Percentiles rank a stretch among this genome's conserved stretches.
Conservation (phyloP, 2,113 vertebrate genomes). For the Panthera tigris region DNA sequence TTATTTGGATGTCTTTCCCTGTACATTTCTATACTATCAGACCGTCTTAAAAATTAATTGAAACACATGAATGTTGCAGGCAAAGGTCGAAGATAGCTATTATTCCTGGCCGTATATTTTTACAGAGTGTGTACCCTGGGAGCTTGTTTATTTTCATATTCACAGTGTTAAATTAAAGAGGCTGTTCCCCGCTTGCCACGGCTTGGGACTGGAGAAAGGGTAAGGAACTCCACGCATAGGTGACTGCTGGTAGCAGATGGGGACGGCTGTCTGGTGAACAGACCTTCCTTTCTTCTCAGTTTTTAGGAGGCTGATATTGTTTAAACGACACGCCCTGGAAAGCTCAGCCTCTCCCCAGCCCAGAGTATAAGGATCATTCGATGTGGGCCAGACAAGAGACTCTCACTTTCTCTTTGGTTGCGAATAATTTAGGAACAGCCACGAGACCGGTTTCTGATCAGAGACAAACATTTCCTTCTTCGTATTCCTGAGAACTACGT, state of each 20-base stretch:
- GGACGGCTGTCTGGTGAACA: background rate
- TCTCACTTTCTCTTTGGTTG: background rate
- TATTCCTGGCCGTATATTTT: background rate
- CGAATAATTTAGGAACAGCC: background rate
- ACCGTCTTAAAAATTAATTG: background rate
- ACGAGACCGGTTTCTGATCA: background rate
- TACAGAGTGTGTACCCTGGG: background rate
- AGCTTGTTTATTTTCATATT: background rate
- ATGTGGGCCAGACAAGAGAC: background rate
- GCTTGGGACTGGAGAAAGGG: background rate
- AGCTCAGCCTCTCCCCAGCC: background rate
- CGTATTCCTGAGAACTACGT: background rate
- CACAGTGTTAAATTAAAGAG: background rate
- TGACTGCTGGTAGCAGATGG: background rate
- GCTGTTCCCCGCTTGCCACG: background rate
- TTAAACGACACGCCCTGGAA: background rate
- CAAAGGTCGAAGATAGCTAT: background rate
- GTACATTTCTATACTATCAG: background rate
- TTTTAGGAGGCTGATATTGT: background rate
- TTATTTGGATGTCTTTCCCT: background rate
- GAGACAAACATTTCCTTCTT: background rate
- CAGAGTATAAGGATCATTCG: background rate
- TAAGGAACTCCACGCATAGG: too few relatives aligned
- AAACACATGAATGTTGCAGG: background rate
- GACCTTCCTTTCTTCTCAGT: too few relatives aligned